These are phyloP conservation scores for Scotopteryx bipunctaria DNA, from an alignment of 2,888 invertebrate genomes.

Conservation along the genomic window DNA sequence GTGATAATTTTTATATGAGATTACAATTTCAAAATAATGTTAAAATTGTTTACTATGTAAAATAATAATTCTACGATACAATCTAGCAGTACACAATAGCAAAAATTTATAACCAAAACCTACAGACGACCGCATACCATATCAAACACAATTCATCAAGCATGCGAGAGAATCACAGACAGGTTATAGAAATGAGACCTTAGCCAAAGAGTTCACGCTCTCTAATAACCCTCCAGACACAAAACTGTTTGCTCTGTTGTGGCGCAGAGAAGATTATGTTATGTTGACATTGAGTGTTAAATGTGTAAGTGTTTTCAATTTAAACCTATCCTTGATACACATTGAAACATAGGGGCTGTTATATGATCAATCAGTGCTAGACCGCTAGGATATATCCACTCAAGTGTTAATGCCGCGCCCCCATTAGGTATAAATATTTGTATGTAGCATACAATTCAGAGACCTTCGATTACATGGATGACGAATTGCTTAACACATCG, in stretches of 20 bases:
- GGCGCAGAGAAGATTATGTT: conserved; percentile 9
- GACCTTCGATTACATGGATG: conserved; percentile 73
- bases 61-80: no score
- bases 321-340: conserved; percentile 19
- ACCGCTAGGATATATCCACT: conserved; percentile 30
- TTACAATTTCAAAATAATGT: no score
- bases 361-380: conserved; percentile 22
- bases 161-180: not conserved
- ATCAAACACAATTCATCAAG: no score
- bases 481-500: conserved; percentile 61
- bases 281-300: conserved; percentile 14
- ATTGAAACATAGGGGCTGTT: conserved; percentile 25
- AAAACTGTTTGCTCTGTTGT: conserved; percentile 8
- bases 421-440: conserved; percentile 37
- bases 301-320: conserved; percentile 20
- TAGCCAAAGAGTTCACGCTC: conserved; percentile 11
- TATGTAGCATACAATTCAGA: conserved; percentile 46
- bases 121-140: no score
- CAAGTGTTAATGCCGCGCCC: conserved; percentile 45
- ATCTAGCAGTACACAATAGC: not conserved
- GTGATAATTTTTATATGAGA: no score
- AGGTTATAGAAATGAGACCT: not conserved
- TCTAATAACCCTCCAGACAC: conserved; percentile 18
- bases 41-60: no score
- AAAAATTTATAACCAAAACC: not conserved